A percentile compares a stretch with the other conserved stretches of the same genome.
phyloP scores from a whole-genome alignment of 2,113 vertebrate species.

The Cryptomyrus ogoouensis region DNA sequence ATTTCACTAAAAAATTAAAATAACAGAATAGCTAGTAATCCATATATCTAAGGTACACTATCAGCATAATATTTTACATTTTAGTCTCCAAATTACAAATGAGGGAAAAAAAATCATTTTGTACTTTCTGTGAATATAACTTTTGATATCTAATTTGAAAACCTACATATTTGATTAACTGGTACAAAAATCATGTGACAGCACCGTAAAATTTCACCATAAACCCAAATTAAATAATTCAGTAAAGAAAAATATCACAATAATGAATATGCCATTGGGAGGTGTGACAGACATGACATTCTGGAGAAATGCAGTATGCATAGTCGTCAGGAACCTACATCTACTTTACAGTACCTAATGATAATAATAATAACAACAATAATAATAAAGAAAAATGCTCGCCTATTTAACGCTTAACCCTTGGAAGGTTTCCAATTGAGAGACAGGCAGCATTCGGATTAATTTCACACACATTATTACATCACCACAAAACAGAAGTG shows the following conservation, averaged over 20 bases:
- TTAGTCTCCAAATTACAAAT: neutral
- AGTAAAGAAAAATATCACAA: neutral
- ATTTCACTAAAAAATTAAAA: neutral
- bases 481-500: neutral
- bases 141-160: neutral
- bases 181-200: neutral
- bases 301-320: neutral
- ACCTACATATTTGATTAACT: neutral
- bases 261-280: neutral
- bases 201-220: neutral
- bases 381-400: too few relatives aligned
- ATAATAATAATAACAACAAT: too few relatives aligned
- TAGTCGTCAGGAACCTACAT: neutral
- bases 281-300: neutral
- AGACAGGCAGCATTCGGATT: neutral
- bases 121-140: neutral
- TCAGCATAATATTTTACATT: neutral
- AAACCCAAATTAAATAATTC: neutral
- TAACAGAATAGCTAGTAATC: neutral
- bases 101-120: neutral
- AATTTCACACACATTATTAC: neutral
- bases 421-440: neutral
- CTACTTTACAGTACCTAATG: neutral
- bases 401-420: neutral
- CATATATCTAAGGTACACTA: neutral